Evolutionary conservation across 2,888 invertebrate species (phyloP), one percentile per base, ranked within the genome.

Genomic region (Drosophila prolongata): DNA sequence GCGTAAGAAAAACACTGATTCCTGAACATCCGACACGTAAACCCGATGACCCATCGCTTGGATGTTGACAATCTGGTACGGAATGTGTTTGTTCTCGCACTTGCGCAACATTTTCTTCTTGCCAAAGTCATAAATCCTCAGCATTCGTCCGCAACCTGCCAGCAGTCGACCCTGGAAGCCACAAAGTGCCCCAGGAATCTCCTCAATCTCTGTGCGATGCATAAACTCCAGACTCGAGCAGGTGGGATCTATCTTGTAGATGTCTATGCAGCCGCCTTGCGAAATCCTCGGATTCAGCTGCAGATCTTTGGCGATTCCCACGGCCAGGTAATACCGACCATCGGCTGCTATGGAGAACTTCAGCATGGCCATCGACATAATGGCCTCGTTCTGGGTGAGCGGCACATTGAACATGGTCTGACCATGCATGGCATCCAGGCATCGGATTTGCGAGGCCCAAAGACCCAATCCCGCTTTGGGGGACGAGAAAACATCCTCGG

Each of bases 21-120:
- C 99, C 92, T 98, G 98, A 0, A 98, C 96, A 91, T 99, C 99
- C 0, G 97, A 96, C 0, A 98, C 99, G 90, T 96, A 98, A 75
- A 99, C 97, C 65, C 99, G 94, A 90, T 98, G 97, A 1, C 99
- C 98, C 92, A 98, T 96, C 0, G 98, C 96, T 91, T 98, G 97
- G 76, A 99, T 97, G 80, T 97, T 97, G 0, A 97, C 96, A 77
- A 99, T 97, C 77, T 96, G 95, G 91, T 99, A 98, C 13, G 99
- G 99, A 92, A 99, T 96, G 93, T 99, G 98, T 95, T 95, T 92
- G 88, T 99, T 99, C 93, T 99, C 99, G 93, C 99, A 99, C 93
- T 99, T 99, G 57, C 99, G 94, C 49, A 99, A 92, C 64, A 99
- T 93, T 92, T 99, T 99, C 92, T 99, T 97, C 75, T 97, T 98